A percentile compares a stretch with the other conserved stretches of the same genome.
Evolutionary conservation across 2,888 invertebrate species (phyloP).

Genomic region (Hirtodrosophila alboralis): DNA sequence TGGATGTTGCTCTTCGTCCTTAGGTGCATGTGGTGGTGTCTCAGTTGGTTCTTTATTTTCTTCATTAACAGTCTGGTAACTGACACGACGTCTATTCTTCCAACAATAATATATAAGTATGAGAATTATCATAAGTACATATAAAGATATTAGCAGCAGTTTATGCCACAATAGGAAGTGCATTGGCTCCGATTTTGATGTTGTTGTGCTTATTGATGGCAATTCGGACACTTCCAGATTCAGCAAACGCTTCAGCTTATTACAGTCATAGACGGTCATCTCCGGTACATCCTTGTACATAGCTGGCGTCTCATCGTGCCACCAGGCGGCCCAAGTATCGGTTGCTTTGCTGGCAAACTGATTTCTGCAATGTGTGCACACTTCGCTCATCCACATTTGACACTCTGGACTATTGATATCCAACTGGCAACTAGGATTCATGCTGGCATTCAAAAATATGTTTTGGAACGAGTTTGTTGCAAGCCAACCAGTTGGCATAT

Average conservation of each 20-base stretch:
- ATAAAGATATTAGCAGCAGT: slow-evolving; percentile 10
- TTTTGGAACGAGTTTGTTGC: neutral
- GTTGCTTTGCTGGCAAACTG: slow-evolving; percentile 16
- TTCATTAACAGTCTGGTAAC: neutral
- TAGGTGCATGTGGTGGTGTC: neutral
- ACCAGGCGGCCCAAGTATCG: slow-evolving; percentile 29
- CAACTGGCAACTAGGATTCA: slow-evolving; percentile 60
- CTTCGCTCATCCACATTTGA: slow-evolving; percentile 61
- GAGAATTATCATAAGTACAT: slow-evolving; percentile 24
- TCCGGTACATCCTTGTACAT: slow-evolving; percentile 47
- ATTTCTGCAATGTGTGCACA: slow-evolving; percentile 43
- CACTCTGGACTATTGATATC: slow-evolving; percentile 46
- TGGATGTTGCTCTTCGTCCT: neutral
- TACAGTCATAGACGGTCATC: slow-evolving; percentile 59
- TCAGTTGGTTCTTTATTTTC: slow-evolving; percentile 6
- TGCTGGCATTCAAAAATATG: slow-evolving; percentile 9
- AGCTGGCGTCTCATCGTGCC: slow-evolving; percentile 35
- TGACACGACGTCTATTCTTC: neutral
- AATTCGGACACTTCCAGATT: slow-evolving; percentile 17
- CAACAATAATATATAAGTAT: slow-evolving; percentile 16
- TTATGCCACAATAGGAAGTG: slow-evolving; percentile 46
- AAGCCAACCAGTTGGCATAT: slow-evolving; percentile 1
- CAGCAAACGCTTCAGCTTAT: slow-evolving; percentile 49
- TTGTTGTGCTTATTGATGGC: neutral
- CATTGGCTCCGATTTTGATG: neutral